A percentile compares a stretch with the other conserved stretches of the same genome.
These are phyloP conservation scores for Pristis pectinata DNA, from an alignment of 2,797 vertebrate genomes.

Conservation along the genomic window DNA sequence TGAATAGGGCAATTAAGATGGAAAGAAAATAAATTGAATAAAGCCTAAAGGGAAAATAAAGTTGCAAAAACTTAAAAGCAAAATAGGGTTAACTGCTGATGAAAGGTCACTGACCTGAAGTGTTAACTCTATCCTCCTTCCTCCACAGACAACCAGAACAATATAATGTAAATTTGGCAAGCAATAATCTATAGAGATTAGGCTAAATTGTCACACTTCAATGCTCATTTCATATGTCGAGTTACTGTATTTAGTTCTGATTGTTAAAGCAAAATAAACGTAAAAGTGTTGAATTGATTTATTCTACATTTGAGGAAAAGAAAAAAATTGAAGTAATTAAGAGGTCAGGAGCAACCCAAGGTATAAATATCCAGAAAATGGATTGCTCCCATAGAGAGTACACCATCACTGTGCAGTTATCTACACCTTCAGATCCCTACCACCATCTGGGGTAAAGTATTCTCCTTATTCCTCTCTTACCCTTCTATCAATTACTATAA, in stretches of 20 bases:
- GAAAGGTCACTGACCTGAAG: background rate
- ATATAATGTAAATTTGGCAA: background rate
- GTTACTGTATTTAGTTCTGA: background rate
- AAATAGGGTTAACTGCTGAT: background rate
- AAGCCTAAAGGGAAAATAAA: background rate
- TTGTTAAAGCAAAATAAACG: background rate
- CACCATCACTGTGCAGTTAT: too few relatives aligned
- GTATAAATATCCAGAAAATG: background rate
- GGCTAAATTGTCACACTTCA: background rate
- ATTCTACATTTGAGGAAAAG: background rate
- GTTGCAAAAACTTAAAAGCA: background rate
- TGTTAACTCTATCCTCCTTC: background rate
- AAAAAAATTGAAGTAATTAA: background rate
- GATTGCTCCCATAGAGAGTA: too few relatives aligned
- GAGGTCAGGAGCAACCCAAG: background rate
- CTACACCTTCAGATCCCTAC: too few relatives aligned
- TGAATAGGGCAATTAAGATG: background rate
- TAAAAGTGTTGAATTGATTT: background rate
- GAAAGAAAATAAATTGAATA: background rate
- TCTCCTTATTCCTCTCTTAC: too few relatives aligned
- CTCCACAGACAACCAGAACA: background rate
- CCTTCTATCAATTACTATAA: too few relatives aligned
- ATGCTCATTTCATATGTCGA: background rate
- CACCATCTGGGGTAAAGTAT: too few relatives aligned
- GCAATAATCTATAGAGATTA: background rate